A percentile compares a stretch with the other conserved stretches of the same genome.
These are phyloP conservation scores for Corythornis vintsioides DNA, from an alignment of 2,113 vertebrate species.

Conservation along the genomic window DNA sequence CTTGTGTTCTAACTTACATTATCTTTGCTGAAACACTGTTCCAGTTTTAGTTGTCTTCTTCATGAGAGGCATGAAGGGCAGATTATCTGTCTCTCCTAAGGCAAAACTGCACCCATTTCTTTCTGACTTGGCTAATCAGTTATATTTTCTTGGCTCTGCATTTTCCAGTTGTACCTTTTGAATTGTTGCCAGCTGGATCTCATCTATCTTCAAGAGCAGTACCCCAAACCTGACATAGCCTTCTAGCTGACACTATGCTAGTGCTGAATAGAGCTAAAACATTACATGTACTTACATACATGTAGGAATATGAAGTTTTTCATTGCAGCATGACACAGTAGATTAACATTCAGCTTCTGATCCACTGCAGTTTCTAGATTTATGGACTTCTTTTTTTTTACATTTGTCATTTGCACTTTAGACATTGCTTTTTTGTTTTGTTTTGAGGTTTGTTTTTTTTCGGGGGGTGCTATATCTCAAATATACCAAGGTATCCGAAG, in stretches of 20 bases:
- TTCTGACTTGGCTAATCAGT: background rate
- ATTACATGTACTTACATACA: background rate
- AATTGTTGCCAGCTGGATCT: background rate
- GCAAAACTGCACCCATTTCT: background rate
- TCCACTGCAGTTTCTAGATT: background rate
- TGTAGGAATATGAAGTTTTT: background rate
- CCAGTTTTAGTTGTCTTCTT: background rate
- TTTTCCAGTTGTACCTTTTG: background rate
- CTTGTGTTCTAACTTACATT: background rate
- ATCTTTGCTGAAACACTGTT: background rate
- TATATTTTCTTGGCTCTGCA: background rate
- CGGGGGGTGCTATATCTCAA: background rate
- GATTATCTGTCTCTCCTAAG: background rate
- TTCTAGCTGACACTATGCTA: background rate
- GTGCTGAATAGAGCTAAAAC: background rate
- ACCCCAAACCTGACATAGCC: background rate
- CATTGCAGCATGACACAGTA: background rate
- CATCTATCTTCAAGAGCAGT: background rate
- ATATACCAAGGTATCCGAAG: background rate
- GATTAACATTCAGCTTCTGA: background rate
- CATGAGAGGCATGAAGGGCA: rapidly evolving
- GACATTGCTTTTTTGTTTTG: background rate
- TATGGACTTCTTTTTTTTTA: background rate
- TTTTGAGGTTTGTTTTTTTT: background rate
- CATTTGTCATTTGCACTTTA: background rate